Percentiles rank a stretch among this genome's conserved stretches.
phyloP scores from a whole-genome alignment of 2,113 vertebrate genomes.

The Crotalus tigris region DNA sequence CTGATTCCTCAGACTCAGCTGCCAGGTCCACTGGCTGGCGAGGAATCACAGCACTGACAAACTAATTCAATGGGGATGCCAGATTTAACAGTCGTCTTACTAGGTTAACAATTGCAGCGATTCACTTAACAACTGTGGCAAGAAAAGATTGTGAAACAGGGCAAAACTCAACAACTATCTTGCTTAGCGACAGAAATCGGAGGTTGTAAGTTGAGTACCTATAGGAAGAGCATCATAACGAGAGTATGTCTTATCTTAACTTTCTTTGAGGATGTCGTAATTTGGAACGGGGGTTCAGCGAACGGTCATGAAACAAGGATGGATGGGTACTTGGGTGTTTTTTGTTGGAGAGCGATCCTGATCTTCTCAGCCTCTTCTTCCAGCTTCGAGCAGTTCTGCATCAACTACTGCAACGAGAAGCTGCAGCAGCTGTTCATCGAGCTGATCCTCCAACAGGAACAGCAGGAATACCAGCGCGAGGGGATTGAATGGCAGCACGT shows the following conservation, averaged over 20 bases:
- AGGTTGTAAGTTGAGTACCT: background rate
- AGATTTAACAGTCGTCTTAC: background rate
- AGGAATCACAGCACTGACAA: too few species aligned
- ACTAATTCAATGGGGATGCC: background rate
- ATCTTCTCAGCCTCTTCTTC: fast-evolving
- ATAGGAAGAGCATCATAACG: too few species aligned
- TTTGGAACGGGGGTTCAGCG: too few species aligned
- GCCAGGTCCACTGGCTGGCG: too few species aligned
- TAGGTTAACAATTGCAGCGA: background rate
- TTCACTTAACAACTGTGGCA: background rate
- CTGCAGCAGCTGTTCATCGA: constrained; percentile 93
- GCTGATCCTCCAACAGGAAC: constrained; percentile 88
- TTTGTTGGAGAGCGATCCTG: background rate
- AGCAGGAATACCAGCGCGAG: constrained; percentile 85
- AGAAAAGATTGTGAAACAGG: background rate
- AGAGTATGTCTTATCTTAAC: too few species aligned
- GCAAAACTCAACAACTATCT: background rate
- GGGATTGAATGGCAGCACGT: constrained; percentile 87
- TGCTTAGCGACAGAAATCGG: background rate
- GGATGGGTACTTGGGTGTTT: background rate
- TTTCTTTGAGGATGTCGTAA: too few species aligned
- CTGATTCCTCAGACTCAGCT: too few species aligned
- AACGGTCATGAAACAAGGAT: too few species aligned
- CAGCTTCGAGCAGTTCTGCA: constrained; percentile 95
- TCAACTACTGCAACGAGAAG: constrained; percentile 90